phyloP scores from a whole-genome alignment of 2,888 invertebrate species.

The Busseola fusca region DNA sequence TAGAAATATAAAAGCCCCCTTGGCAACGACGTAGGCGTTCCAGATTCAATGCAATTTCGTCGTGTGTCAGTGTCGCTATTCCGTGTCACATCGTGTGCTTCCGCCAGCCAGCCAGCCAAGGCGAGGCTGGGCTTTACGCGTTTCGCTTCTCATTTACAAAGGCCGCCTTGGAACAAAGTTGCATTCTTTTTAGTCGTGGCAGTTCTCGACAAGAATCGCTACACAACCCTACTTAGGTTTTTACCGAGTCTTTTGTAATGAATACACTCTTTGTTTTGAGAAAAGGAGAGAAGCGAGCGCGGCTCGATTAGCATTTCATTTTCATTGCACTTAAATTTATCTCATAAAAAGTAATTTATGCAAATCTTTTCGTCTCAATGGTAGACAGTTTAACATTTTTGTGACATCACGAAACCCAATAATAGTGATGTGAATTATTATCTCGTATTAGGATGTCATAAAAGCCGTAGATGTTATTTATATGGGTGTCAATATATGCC shows the following conservation, averaged over 20 bases:
- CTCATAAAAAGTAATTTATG: conserved; percentile 58
- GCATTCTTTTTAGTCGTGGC: conserved; percentile 67
- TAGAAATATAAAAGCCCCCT: conserved; percentile 57
- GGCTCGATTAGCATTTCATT: conserved; percentile 63
- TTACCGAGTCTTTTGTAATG: conserved; percentile 68
- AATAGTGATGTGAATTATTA: conserved; percentile 25
- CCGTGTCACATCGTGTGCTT: conserved; percentile 65
- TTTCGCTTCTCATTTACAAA: conserved; percentile 67
- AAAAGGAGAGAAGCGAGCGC: conserved; percentile 55
- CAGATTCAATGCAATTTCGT: conserved; percentile 69
- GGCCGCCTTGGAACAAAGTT: conserved; percentile 65
- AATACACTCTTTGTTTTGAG: conserved; percentile 69
- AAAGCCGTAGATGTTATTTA: conserved; percentile 41
- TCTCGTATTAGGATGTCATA: conserved; percentile 31
- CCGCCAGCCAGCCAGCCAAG: conserved; percentile 54
- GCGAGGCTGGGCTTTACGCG: conserved; percentile 57
- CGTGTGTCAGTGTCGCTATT: conserved; percentile 66
- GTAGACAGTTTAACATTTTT: conserved; percentile 23
- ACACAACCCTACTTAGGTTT: conserved; percentile 66
- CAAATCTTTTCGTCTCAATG: conserved; percentile 40
- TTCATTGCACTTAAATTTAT: conserved; percentile 60
- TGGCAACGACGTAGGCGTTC: conserved; percentile 64
- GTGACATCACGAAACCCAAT: conserved; percentile 18
- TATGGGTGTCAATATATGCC: conserved; percentile 47
- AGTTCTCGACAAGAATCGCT: conserved; percentile 63